Conservation (phyloP, 2,888 invertebrate genomes). For the Melanotus villosus region DNA sequence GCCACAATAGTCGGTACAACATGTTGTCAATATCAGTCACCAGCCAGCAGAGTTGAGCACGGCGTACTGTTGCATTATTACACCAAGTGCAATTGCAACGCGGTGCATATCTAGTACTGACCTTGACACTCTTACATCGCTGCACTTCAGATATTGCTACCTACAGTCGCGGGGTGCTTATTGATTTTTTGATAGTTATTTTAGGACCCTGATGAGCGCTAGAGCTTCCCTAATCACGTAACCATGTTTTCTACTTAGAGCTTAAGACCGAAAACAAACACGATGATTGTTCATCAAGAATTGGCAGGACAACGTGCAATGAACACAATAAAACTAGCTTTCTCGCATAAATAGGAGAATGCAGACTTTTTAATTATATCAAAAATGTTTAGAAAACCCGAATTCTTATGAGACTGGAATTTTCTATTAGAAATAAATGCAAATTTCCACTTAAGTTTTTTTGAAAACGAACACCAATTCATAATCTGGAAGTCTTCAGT, state of each 20-base stretch:
- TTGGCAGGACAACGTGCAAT: too few relatives aligned
- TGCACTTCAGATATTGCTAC: conserved; percentile 52
- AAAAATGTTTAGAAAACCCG: too few relatives aligned
- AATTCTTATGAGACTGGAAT: too few relatives aligned
- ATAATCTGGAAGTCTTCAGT: too few relatives aligned
- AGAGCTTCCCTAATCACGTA: conserved; percentile 30
- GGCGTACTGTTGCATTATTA: conserved; percentile 64
- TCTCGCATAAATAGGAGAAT: too few relatives aligned
- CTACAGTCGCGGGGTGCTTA: conserved; percentile 53
- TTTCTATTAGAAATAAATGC: too few relatives aligned
- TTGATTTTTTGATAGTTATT: conserved; percentile 57
- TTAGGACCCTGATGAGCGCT: conserved; percentile 45
- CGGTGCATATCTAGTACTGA: conserved; percentile 65
- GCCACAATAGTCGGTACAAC: conserved; percentile 37
- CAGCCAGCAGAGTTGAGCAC: conserved; percentile 44
- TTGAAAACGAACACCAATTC: too few relatives aligned
- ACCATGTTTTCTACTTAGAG: conserved; percentile 2
- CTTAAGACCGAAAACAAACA: conserved; percentile 9
- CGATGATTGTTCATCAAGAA: too few relatives aligned
- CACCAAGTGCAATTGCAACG: conserved; percentile 65
- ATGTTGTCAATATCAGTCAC: conserved; percentile 46
- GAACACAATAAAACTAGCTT: too few relatives aligned
- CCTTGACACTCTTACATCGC: conserved; percentile 66
- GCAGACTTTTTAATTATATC: too few relatives aligned
- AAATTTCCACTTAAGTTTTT: too few relatives aligned